Percentiles rank a stretch among this genome's conserved stretches.
Conservation (phyloP, 1,140 invertebrate species). For the Phenacoccus solenopsis region DNA sequence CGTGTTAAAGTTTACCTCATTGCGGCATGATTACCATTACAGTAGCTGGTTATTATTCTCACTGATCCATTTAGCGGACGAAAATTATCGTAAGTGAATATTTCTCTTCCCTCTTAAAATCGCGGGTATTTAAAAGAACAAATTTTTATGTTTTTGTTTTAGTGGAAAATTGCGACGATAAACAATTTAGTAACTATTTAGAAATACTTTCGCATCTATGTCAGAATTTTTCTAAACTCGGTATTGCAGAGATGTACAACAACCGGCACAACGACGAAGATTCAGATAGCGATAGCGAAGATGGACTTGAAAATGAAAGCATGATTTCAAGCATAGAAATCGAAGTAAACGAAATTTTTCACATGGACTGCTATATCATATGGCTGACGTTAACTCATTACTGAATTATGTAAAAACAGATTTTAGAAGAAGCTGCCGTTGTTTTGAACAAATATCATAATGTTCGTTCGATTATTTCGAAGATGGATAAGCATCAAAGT, state of each 20-base stretch:
- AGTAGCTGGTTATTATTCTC: slow-evolving; percentile 4
- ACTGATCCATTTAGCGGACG: neutral
- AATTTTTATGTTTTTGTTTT: neutral
- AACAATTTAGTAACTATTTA: slow-evolving; percentile 5
- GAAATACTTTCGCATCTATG: neutral
- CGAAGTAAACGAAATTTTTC: neutral
- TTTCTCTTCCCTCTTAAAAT: neutral
- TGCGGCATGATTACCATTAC: neutral
- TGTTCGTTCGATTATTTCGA: slow-evolving; percentile 18
- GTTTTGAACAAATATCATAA: neutral
- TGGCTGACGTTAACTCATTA: too few relatives aligned
- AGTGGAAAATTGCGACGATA: neutral
- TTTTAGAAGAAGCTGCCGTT: neutral
- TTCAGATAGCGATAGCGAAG: neutral
- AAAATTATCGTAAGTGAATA: neutral
- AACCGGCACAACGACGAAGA: neutral
- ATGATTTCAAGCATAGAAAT: neutral
- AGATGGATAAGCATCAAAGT: slow-evolving; percentile 30
- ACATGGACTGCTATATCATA: too few relatives aligned
- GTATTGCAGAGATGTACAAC: neutral
- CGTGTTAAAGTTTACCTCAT: neutral
- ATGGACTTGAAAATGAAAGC: neutral
- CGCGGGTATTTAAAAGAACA: neutral
- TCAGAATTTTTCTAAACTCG: slow-evolving; percentile 1
- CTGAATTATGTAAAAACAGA: too few relatives aligned